Evolutionary conservation across 2,888 invertebrate species (phyloP).

Genomic region (Eledone cirrhosa): DNA sequence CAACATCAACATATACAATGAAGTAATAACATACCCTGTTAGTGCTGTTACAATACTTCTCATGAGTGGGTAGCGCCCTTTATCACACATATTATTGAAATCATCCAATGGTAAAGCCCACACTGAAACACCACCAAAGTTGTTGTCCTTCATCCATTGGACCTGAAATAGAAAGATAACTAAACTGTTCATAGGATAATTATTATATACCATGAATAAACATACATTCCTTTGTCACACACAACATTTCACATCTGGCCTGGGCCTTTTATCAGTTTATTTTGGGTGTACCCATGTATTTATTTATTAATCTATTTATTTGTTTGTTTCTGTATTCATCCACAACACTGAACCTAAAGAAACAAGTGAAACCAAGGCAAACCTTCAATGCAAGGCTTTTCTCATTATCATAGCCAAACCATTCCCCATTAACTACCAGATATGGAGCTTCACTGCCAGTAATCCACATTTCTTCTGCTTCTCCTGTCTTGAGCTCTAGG

Average conservation of each 20-base stretch:
- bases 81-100: slow-evolving; percentile 47
- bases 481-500: slow-evolving; percentile 43
- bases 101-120: slow-evolving; percentile 55
- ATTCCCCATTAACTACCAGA: slow-evolving; percentile 46
- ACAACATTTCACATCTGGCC: no score
- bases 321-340: neutral
- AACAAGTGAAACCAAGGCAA: neutral
- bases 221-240: no score
- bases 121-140: slow-evolving; percentile 48
- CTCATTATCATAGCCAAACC: slow-evolving; percentile 58
- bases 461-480: slow-evolving; percentile 64
- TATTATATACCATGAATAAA: no score
- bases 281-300: no score
- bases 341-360: no score
- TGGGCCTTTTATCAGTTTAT: no score
- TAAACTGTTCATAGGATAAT: no score
- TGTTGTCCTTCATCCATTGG: slow-evolving; percentile 44
- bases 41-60: slow-evolving; percentile 43
- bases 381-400: slow-evolving; percentile 54
- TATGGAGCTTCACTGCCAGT: slow-evolving; percentile 73
- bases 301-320: no score
- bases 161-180: slow-evolving; percentile 38
- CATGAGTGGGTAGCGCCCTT: slow-evolving; percentile 52
- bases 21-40: slow-evolving; percentile 2
- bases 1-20: no score